Conservation (phyloP, 2,113 vertebrate species). For the Chaetodon trifascialis region DNA sequence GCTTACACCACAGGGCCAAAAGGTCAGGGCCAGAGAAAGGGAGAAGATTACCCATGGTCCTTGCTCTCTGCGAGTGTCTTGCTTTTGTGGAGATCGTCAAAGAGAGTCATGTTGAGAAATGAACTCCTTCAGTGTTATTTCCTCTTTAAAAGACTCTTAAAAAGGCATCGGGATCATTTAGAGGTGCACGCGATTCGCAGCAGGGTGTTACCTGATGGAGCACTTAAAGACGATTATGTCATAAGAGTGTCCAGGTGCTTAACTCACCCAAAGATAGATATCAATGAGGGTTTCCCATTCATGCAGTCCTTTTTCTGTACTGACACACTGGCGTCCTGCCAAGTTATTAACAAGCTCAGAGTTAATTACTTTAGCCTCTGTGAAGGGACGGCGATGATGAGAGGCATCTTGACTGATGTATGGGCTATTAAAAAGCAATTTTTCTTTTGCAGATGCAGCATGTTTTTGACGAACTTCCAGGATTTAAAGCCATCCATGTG, state of each 20-base stretch:
- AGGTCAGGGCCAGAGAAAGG: conserved; percentile 36
- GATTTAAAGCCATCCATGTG: conserved; percentile 89
- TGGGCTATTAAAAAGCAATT: neutral
- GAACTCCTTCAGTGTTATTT: neutral
- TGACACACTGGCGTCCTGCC: neutral
- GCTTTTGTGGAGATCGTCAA: neutral
- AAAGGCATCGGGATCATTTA: neutral
- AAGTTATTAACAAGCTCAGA: conserved; percentile 24
- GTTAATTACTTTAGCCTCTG: conserved; percentile 9
- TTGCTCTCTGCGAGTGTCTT: neutral
- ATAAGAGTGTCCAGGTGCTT: conserved; percentile 46
- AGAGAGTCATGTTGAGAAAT: neutral
- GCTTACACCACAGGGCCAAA: neutral
- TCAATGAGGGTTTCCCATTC: conserved; percentile 45
- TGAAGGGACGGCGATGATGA: neutral
- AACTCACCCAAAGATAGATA: conserved; percentile 57
- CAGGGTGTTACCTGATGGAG: conserved; percentile 43
- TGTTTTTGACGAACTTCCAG: conserved; percentile 89
- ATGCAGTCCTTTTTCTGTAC: neutral
- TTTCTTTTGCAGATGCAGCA: conserved; percentile 88
- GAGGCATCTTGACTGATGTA: neutral
- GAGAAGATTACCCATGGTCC: conserved; percentile 47
- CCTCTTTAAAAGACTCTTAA: neutral
- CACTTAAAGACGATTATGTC: conserved; percentile 67
- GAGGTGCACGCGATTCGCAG: neutral